phyloP scores from a whole-genome alignment of 2,797 vertebrate genomes.

The Brotula barbata region DNA sequence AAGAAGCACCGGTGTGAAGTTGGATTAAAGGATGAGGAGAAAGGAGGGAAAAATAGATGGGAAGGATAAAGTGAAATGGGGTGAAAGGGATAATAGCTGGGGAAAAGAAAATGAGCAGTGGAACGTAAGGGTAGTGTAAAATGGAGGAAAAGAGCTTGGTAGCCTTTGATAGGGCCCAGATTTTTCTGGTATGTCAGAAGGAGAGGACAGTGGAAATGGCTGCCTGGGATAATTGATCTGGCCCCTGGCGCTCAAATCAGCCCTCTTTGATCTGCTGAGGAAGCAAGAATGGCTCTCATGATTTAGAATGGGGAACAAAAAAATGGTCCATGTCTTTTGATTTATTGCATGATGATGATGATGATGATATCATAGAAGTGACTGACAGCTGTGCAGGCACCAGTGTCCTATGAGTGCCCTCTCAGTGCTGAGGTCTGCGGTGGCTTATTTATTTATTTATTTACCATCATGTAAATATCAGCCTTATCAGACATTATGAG shows the following conservation, averaged over 20 bases:
- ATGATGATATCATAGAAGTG: constrained; percentile 37
- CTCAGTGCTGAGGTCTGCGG: too few species aligned
- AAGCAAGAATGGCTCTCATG: constrained; percentile 62
- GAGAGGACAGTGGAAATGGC: constrained; percentile 72
- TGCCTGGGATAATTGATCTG: constrained; percentile 75
- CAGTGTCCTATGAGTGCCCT: neutral
- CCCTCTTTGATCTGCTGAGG: constrained; percentile 70
- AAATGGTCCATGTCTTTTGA: constrained; percentile 33
- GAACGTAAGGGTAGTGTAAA: constrained; percentile 54
- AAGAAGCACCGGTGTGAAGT: constrained; percentile 32
- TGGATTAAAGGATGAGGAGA: constrained; percentile 41
- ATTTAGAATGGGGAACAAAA: constrained; percentile 50
- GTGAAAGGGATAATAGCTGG: constrained; percentile 54
- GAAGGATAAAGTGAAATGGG: constrained; percentile 35
- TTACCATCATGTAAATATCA: too few species aligned
- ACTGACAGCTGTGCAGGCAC: constrained; percentile 30
- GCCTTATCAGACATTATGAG: too few species aligned
- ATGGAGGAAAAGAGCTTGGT: constrained; percentile 58
- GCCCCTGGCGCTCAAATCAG: constrained; percentile 64
- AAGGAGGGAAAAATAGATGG: constrained; percentile 27
- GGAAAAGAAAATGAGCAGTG: constrained; percentile 59
- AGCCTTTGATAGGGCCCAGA: constrained; percentile 68
- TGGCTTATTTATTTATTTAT: too few species aligned
- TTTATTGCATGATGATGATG: constrained; percentile 40
- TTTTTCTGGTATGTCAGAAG: constrained; percentile 65